Conservation (phyloP, 1,140 invertebrate genomes). For the Halesus radiatus region DNA sequence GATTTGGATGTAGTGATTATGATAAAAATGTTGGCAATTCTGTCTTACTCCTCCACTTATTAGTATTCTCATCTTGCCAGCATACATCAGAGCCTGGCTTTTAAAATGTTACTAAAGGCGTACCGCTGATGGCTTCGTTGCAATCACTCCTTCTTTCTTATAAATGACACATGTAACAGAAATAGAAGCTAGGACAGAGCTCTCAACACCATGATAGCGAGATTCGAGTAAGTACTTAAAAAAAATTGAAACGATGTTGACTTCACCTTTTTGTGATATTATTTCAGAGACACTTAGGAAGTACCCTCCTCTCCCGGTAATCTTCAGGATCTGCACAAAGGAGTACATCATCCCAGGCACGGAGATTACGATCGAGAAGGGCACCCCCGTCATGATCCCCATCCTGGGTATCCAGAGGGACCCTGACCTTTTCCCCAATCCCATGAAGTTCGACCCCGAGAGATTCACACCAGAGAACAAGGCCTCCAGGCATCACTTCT, state of each 20-base stretch:
- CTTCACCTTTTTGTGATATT: no score
- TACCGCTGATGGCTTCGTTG: no score
- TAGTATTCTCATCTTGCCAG: no score
- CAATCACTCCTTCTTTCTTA: no score
- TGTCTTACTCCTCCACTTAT: no score
- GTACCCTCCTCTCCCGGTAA: slow-evolving; percentile 59
- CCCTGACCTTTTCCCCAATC: slow-evolving; percentile 61
- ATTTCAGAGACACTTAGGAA: slow-evolving; percentile 61
- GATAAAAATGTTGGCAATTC: no score
- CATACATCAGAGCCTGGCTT: no score
- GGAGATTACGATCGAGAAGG: slow-evolving; percentile 66
- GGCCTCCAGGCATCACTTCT: slow-evolving; percentile 61
- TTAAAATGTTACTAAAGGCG: no score
- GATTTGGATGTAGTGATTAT: no score
- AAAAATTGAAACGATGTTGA: background rate
- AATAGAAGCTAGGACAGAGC: no score
- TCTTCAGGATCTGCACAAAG: slow-evolving; percentile 59
- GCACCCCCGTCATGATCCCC: slow-evolving; percentile 67
- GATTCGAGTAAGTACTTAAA: background rate
- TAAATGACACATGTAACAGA: no score
- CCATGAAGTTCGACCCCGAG: slow-evolving; percentile 65
- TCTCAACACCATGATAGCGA: no score
- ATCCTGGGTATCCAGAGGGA: slow-evolving; percentile 66
- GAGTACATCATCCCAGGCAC: slow-evolving; percentile 66
- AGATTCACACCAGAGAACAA: slow-evolving; percentile 62